Base-by-base conservation (phyloP, 2,113 vertebrate species). In the Syngnathus scovelli region DNA sequence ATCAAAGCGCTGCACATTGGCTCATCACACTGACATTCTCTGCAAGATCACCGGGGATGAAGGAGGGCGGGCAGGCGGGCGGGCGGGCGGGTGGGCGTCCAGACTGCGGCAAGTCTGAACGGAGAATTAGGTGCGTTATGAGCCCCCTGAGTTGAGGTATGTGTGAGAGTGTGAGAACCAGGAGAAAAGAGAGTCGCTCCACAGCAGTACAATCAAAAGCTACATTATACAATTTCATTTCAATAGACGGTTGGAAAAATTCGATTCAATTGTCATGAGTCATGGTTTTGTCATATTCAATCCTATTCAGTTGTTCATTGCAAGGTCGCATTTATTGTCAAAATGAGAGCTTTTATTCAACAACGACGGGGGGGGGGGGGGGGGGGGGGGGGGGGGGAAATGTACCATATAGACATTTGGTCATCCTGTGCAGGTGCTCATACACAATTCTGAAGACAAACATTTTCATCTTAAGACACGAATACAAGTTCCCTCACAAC, bases 61-160 rank as follows among this genome's bases (percentile, higher is more conserved):
- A 5, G 11, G 52, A 64, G 41, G 69, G 39, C 6, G 27, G 27
- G 23, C 38, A 3, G 11, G 52, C 54, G 41, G 69, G 39, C 7
- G 49, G 11, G 52, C 54, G 41, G 69, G 39, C 7, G 49, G 49
- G 68, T 4, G 60, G n/a, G 54, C 2, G 6, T 38, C 18, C 43
- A 67, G 33, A 46, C 59, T 1, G 15, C 33, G 2, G 15, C 67
- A 41, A 76, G 61, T 72, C 64, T 66, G 54, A 68, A 71, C 66
- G 4, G 71, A 60, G 61, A 72, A 72, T 5, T n/a, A 69, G 62
- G 68, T 72, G 71, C 74, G 67, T 70, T 68, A 72, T n/a, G 65
- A 66, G 67, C 61, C 16, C 58, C 21, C 11, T 3, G 61, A 70
- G 71, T 62, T 38, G 27, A 49, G 19, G 0, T 18, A n/a, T 41